Evolutionary conservation across 2,888 invertebrate species (phyloP).

Genomic region (Autographa pulchrina): DNA sequence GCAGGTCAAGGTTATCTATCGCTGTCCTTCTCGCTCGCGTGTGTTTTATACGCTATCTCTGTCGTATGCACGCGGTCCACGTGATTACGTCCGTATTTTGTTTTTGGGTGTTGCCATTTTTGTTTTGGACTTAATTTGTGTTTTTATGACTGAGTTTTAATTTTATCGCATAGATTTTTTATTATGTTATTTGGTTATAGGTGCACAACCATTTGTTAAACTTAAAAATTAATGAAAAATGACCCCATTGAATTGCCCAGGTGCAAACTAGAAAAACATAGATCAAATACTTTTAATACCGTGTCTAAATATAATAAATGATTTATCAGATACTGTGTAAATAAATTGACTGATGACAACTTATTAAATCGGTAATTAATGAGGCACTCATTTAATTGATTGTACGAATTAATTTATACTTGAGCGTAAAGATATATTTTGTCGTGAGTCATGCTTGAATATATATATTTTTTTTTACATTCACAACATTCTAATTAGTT

Average conservation of each 20-base stretch:
- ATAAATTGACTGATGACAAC: constrained; percentile 11
- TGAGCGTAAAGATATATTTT: not conserved
- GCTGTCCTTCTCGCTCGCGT: constrained; percentile 65
- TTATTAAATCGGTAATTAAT: not conserved
- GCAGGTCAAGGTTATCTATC: constrained; percentile 79
- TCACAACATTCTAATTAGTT: no score
- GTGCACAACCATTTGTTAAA: not conserved
- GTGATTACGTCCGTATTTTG: constrained; percentile 67
- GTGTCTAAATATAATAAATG: not conserved
- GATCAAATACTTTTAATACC: not conserved
- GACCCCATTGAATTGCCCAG: not conserved
- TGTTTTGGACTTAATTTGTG: constrained; percentile 19
- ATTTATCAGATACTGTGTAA: not conserved
- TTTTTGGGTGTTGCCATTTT: constrained; percentile 50
- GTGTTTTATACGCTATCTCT: constrained; percentile 50
- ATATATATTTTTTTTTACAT: not conserved
- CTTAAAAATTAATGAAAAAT: not conserved
- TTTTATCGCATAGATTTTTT: not conserved
- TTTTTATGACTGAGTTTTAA: constrained; percentile 5
- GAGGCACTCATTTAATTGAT: constrained; percentile 7
- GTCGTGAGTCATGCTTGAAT: not conserved
- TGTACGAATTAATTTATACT: constrained; percentile 11
- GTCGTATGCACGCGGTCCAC: constrained; percentile 64
- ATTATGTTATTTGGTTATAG: not conserved
- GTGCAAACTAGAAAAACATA: not conserved